These are phyloP conservation scores for Drosophila planitibia DNA, from an alignment of 2,888 invertebrate genomes.

Conservation along the genomic window DNA sequence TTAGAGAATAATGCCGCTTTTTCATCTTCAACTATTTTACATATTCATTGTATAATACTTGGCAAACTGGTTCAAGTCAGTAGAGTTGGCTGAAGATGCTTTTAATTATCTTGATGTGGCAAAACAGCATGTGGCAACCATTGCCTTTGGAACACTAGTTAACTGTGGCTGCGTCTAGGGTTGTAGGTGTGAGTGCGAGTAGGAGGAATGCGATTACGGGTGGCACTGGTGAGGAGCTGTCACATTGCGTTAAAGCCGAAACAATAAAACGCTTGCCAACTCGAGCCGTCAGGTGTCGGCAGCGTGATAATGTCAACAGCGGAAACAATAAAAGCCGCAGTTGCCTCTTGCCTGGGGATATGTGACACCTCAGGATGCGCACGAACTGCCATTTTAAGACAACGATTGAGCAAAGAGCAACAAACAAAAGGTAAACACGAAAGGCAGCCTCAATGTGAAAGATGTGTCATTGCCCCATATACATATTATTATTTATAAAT, in stretches of 20 bases:
- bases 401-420: slow-evolving; percentile 29
- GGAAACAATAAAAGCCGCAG: slow-evolving; percentile 80
- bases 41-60: slow-evolving; percentile 46
- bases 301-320: slow-evolving; percentile 76
- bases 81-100: slow-evolving; percentile 21
- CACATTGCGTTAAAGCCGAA: slow-evolving; percentile 65
- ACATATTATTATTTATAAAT: not conserved
- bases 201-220: not conserved
- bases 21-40: slow-evolving; percentile 26
- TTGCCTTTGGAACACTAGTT: slow-evolving; percentile 53
- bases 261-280: slow-evolving; percentile 68
- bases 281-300: slow-evolving; percentile 68
- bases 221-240: slow-evolving; percentile 29
- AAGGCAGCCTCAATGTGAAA: slow-evolving; percentile 29
- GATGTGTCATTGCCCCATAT: slow-evolving; percentile 39
- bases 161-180: slow-evolving; percentile 14
- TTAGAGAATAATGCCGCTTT: not conserved
- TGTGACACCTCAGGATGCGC: slow-evolving; percentile 46
- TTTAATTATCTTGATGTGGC: slow-evolving; percentile 73
- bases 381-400: slow-evolving; percentile 47
- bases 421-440: slow-evolving; percentile 20
- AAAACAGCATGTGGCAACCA: slow-evolving; percentile 57
- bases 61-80: slow-evolving; percentile 12
- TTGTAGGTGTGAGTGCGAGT: not conserved
- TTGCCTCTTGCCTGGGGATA: slow-evolving; percentile 64